Evolutionary conservation across 2,113 vertebrate genomes (phyloP).

Genomic region (Peucedramus taeniatus): DNA sequence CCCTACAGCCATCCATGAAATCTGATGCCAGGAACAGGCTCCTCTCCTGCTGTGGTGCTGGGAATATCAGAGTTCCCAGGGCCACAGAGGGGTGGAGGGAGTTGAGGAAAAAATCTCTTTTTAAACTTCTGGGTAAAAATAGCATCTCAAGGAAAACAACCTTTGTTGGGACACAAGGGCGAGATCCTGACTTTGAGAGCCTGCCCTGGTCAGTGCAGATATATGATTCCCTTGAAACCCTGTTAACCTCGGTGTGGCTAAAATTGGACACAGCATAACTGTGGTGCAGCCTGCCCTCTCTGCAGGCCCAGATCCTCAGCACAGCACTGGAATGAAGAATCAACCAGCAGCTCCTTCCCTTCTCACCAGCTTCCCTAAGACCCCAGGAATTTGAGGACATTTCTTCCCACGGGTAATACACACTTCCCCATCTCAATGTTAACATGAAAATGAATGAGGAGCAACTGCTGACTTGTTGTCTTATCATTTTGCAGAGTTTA

Average conservation of each 20-base stretch:
- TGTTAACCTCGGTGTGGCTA: not conserved
- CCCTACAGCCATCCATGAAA: not conserved
- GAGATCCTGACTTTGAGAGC: not conserved
- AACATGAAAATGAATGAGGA: not conserved
- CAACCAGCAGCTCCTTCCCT: not conserved
- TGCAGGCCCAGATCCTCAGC: not conserved
- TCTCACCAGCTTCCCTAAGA: not conserved
- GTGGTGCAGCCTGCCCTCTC: not conserved
- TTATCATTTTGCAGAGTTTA: not conserved
- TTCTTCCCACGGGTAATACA: not conserved
- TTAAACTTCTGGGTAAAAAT: conserved; percentile 25
- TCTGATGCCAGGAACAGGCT: conserved; percentile 6
- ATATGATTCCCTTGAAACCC: not conserved
- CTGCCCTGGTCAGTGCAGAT: not conserved
- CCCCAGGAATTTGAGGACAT: not conserved
- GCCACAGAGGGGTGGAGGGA: not conserved
- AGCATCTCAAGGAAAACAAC: not conserved
- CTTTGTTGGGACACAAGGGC: not conserved
- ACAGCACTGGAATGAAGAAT: not conserved
- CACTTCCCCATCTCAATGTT: not conserved
- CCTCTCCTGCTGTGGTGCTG: not conserved
- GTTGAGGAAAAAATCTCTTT: not conserved
- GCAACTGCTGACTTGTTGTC: not conserved
- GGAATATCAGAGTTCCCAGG: conserved; percentile 10
- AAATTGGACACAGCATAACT: not conserved